Conservation (phyloP, 1,140 invertebrate genomes). For the Ylistrum balloti region DNA sequence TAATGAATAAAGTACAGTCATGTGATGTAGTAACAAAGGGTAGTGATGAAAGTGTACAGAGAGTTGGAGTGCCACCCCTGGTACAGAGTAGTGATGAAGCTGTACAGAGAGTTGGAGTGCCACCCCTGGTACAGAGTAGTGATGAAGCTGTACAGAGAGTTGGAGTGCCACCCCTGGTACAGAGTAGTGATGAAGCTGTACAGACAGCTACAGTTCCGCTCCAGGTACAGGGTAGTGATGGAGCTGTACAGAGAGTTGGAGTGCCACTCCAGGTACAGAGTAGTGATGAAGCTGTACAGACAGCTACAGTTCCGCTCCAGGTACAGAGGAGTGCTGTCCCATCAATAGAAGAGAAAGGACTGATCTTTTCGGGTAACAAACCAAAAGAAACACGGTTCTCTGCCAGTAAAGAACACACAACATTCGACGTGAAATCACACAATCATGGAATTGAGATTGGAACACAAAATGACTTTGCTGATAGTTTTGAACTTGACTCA, state of each 20-base stretch:
- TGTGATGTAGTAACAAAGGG: background rate
- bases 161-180: background rate
- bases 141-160: background rate
- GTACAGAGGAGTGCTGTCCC: background rate
- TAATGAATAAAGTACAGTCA: background rate
- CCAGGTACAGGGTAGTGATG: background rate
- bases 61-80: background rate
- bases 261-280: background rate
- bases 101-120: background rate
- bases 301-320: too few species aligned
- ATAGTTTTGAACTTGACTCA: constrained; percentile 46
- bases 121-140: background rate
- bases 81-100: background rate
- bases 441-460: constrained; percentile 19
- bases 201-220: background rate
- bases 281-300: too few species aligned
- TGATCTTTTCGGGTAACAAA: background rate
- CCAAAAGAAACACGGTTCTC: background rate
- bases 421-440: background rate
- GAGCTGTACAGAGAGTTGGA: background rate
- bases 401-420: background rate
- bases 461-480: constrained; percentile 55
- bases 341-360: background rate
- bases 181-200: background rate
- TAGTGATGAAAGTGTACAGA: background rate